These are phyloP conservation scores for Chydorus sphaericus DNA, from an alignment of 2,888 invertebrate genomes.

Conservation along the genomic window DNA sequence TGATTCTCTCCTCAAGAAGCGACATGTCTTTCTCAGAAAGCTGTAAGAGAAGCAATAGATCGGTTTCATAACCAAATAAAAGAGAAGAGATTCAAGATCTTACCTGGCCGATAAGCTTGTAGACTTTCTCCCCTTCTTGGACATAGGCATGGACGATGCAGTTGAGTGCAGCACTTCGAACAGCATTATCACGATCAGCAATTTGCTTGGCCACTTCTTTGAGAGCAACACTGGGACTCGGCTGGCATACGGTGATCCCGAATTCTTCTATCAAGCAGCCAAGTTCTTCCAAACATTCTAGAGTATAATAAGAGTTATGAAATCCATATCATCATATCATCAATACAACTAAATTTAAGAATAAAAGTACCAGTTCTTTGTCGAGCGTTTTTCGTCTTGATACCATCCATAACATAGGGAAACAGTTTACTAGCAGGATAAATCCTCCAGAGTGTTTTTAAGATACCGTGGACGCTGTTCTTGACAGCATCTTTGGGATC, in stretches of 20 bases:
- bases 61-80: neutral
- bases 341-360: neutral
- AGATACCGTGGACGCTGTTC: conserved; percentile 68
- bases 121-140: conserved; percentile 77
- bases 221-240: conserved; percentile 60
- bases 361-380: conserved; percentile 57
- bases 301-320: conserved; percentile 16
- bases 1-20: conserved; percentile 87
- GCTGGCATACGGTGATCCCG: conserved; percentile 69
- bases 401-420: conserved; percentile 78
- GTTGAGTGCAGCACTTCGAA: conserved; percentile 89
- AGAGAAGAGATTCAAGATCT: conserved; percentile 19
- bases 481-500: conserved; percentile 92
- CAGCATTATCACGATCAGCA: conserved; percentile 87
- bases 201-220: conserved; percentile 89
- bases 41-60: conserved; percentile 32
- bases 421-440: conserved; percentile 82
- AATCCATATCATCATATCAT: neutral
- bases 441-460: conserved; percentile 68
- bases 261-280: conserved; percentile 70
- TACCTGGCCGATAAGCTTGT: conserved; percentile 80
- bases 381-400: conserved; percentile 91
- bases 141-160: conserved; percentile 80
- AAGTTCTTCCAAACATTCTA: conserved; percentile 85
- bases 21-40: conserved; percentile 89